Conservation (phyloP, 2,888 invertebrate species). For the Melinaea marsaeus region DNA sequence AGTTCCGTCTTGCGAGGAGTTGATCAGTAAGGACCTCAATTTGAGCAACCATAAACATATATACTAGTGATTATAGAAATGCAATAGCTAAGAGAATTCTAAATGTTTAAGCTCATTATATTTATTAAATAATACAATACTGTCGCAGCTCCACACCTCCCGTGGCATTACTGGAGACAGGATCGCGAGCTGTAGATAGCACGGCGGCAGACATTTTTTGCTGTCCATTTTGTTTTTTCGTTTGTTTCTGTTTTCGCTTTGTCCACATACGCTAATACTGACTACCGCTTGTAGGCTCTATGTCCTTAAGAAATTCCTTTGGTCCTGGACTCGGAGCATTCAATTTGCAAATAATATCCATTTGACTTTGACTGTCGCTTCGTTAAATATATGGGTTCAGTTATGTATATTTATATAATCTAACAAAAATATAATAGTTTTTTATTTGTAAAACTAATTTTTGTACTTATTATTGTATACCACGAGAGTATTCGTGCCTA, state of each 20-base stretch:
- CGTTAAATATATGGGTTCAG: neutral
- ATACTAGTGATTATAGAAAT: too few species aligned
- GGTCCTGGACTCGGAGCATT: slow-evolving; percentile 20
- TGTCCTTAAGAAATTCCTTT: slow-evolving; percentile 27
- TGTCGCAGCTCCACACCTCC: slow-evolving; percentile 39
- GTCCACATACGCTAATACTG: slow-evolving; percentile 62
- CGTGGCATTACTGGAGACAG: slow-evolving; percentile 62
- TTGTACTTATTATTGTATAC: too few species aligned
- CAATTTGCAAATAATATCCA: slow-evolving; percentile 24
- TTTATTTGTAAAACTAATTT: too few species aligned
- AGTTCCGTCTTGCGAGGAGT: too few species aligned
- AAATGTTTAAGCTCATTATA: too few species aligned
- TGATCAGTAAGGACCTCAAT: too few species aligned
- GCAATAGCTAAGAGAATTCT: too few species aligned
- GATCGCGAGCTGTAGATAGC: slow-evolving; percentile 71
- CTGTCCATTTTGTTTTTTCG: slow-evolving; percentile 40
- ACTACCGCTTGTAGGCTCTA: slow-evolving; percentile 36
- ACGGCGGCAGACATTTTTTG: slow-evolving; percentile 68
- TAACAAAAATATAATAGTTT: too few species aligned
- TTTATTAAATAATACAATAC: too few species aligned
- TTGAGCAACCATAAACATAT: too few species aligned
- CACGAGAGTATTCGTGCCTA: too few species aligned
- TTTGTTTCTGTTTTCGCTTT: slow-evolving; percentile 53
- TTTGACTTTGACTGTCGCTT: slow-evolving; percentile 3
- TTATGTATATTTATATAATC: too few species aligned